A percentile compares a stretch with the other conserved stretches of the same genome.
These are phyloP conservation scores for Trichacis sp. DNA, from an alignment of 2,888 invertebrate species.

Conservation along the genomic window DNA sequence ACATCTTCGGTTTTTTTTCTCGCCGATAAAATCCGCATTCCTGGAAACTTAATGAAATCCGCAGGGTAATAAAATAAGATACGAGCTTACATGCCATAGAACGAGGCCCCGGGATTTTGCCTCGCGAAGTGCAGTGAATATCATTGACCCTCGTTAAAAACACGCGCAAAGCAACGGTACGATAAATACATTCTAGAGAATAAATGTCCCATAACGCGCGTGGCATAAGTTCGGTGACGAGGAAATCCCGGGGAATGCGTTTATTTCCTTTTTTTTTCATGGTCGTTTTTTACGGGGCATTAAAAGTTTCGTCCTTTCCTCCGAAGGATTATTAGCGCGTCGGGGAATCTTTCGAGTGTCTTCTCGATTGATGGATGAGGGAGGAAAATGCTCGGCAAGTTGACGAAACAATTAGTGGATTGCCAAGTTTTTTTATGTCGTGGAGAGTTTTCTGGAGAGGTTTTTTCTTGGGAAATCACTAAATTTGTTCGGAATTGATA, in stretches of 20 bases:
- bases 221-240: conserved; percentile 5
- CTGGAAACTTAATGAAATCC: conserved; percentile 28
- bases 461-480: too few relatives aligned
- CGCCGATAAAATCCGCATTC: conserved; percentile 25
- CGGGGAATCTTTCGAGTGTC: too few relatives aligned
- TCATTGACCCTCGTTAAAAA: conserved; percentile 34
- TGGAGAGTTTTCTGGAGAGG: too few relatives aligned
- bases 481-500: too few relatives aligned
- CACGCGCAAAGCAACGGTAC: background rate
- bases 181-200: background rate
- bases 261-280: background rate
- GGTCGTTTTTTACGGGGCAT: too few relatives aligned
- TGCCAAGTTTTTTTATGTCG: too few relatives aligned
- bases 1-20: too few relatives aligned
- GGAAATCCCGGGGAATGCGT: conserved; percentile 9
- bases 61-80: conserved; percentile 29
- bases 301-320: too few relatives aligned
- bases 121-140: conserved; percentile 21
- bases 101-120: conserved; percentile 20
- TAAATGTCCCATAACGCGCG: conserved; percentile 4
- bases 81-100: conserved; percentile 29
- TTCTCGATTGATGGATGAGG: too few relatives aligned
- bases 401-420: too few relatives aligned
- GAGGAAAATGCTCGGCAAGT: too few relatives aligned
- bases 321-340: too few relatives aligned